Percentiles rank a stretch among this genome's conserved stretches.
Evolutionary conservation across 1,140 invertebrate species (phyloP).

Genomic region (Musca vetustissima): DNA sequence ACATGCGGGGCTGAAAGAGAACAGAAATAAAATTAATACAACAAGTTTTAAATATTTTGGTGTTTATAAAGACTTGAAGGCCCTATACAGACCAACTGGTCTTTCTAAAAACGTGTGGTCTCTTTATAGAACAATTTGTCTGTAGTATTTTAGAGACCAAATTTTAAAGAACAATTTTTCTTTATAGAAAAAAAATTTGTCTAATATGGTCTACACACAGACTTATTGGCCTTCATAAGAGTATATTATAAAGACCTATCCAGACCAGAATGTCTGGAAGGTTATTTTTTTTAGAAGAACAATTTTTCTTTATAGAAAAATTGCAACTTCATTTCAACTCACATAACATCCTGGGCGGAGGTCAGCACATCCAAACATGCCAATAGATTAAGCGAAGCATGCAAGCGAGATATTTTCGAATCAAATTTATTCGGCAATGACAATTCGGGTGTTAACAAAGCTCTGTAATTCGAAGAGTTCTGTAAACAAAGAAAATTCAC

Average conservation of each 20-base stretch:
- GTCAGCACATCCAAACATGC: conserved; percentile 89
- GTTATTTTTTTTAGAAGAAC: too few relatives aligned
- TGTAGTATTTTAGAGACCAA: too few relatives aligned
- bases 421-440: conserved; percentile 72
- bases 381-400: conserved; percentile 85
- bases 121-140: too few relatives aligned
- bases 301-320: too few relatives aligned
- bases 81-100: too few relatives aligned
- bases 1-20: conserved; percentile 37
- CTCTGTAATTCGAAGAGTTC: conserved; percentile 47
- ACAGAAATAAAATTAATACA: background rate
- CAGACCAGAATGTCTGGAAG: too few relatives aligned
- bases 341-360: conserved; percentile 74
- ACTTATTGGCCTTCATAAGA: too few relatives aligned
- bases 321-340: conserved; percentile 27
- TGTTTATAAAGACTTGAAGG: too few relatives aligned
- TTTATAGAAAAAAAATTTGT: background rate
- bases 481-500: conserved; percentile 24
- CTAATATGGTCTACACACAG: too few relatives aligned
- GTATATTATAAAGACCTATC: too few relatives aligned
- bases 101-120: too few relatives aligned
- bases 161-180: too few relatives aligned
- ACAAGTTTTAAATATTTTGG: background rate
- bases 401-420: conserved; percentile 74
- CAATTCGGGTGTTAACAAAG: conserved; percentile 63